Conservation (phyloP, 2,888 invertebrate genomes). For the Plebejus argus region DNA sequence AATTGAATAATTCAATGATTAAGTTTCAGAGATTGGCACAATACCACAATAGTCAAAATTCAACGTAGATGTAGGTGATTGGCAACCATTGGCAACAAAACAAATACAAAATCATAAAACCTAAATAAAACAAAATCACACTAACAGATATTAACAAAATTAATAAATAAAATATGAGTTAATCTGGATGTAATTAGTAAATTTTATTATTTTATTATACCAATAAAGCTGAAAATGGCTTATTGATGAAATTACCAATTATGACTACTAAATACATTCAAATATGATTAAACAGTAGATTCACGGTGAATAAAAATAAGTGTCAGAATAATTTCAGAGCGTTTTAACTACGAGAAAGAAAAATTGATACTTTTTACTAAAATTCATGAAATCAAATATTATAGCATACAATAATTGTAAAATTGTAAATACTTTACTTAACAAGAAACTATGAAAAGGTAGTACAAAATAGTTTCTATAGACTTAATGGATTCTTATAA, state of each 20-base stretch:
- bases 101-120: slow-evolving; percentile 37
- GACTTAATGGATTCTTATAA: neutral
- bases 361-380: too few relatives aligned
- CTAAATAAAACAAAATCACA: slow-evolving; percentile 38
- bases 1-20: neutral
- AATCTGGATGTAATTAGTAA: slow-evolving; percentile 18
- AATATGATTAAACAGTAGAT: neutral
- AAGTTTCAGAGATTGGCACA: slow-evolving; percentile 28
- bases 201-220: neutral
- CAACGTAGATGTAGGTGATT: slow-evolving; percentile 33
- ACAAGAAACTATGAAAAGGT: neutral
- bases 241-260: neutral
- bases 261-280: slow-evolving; percentile 9
- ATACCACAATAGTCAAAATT: slow-evolving; percentile 12
- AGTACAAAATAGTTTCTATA: neutral
- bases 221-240: neutral
- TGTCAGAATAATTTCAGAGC: slow-evolving; percentile 21
- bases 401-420: neutral
- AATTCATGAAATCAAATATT: neutral
- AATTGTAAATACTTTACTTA: neutral
- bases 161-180: slow-evolving; percentile 34
- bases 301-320: neutral
- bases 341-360: neutral
- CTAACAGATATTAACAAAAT: slow-evolving; percentile 35
- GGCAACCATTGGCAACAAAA: slow-evolving; percentile 41